These are phyloP conservation scores for Macrophya annulata DNA, from an alignment of 2,888 invertebrate genomes.

Conservation along the genomic window DNA sequence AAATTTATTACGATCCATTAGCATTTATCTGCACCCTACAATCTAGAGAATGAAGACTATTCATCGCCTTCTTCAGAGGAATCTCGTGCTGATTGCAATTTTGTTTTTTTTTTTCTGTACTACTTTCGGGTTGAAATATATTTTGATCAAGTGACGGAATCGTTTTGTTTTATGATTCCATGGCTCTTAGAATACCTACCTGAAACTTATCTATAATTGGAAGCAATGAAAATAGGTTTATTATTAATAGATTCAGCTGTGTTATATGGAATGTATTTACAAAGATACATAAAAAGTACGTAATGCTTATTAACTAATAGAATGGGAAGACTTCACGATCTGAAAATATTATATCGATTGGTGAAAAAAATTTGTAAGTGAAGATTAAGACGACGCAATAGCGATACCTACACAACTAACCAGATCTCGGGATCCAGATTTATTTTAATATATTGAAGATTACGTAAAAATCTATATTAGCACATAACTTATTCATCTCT, in stretches of 20 bases:
- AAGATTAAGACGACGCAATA: neutral
- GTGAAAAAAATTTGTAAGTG: neutral
- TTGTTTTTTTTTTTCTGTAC: neutral
- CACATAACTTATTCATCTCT: conserved; percentile 12
- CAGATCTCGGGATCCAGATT: neutral
- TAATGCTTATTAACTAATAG: conserved; percentile 53
- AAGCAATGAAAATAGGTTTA: neutral
- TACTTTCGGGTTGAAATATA: conserved; percentile 26
- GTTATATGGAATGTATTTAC: conserved; percentile 53
- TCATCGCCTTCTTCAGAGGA: neutral
- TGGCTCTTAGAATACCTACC: neutral
- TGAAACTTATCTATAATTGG: neutral
- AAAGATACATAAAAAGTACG: conserved; percentile 50
- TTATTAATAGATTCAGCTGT: conserved; percentile 24
- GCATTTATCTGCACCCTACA: conserved; percentile 23
- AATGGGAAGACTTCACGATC: neutral
- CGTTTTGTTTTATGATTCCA: neutral
- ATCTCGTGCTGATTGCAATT: conserved; percentile 2
- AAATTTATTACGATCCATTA: conserved; percentile 21
- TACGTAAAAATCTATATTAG: neutral
- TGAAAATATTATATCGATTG: neutral
- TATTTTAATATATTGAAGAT: neutral
- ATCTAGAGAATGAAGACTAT: neutral
- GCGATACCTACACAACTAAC: neutral
- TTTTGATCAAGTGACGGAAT: neutral